phyloP scores from a whole-genome alignment of 92 coral and sea anemone genomes.

The Pocillopora grandis region DNA sequence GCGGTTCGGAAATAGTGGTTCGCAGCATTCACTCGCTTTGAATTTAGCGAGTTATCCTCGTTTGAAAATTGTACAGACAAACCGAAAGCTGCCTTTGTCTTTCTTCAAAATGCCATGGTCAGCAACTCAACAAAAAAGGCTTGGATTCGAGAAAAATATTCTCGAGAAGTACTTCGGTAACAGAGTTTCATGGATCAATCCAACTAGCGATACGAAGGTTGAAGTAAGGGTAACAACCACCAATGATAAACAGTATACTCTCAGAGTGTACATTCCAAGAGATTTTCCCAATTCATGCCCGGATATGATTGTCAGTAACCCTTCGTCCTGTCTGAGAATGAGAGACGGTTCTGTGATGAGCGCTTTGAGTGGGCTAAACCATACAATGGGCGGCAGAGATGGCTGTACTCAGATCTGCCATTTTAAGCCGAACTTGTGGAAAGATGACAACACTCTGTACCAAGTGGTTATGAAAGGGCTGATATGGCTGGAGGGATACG shows the following conservation, averaged over 20 bases:
- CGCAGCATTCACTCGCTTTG: neutral
- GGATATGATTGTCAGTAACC: slow-evolving; percentile 60
- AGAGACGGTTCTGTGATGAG: slow-evolving; percentile 33
- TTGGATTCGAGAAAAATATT: slow-evolving; percentile 52
- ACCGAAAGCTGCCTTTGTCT: neutral
- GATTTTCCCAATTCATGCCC: slow-evolving; percentile 89
- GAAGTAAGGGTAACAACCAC: slow-evolving; percentile 62
- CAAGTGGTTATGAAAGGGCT: slow-evolving; percentile 84
- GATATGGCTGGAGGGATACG: slow-evolving; percentile 88
- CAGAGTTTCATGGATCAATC: slow-evolving; percentile 66
- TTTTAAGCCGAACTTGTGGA: slow-evolving; percentile 66
- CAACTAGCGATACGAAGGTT: slow-evolving; percentile 49
- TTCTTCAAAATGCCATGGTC: slow-evolving; percentile 71
- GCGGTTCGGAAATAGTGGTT: neutral
- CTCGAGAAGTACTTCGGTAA: slow-evolving; percentile 51
- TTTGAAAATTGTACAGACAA: neutral
- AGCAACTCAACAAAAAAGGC: slow-evolving; percentile 53
- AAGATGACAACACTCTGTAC: slow-evolving; percentile 60
- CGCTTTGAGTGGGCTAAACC: slow-evolving; percentile 20
- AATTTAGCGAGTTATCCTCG: neutral
- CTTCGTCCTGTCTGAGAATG: slow-evolving; percentile 39
- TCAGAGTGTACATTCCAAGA: slow-evolving; percentile 64
- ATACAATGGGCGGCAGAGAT: slow-evolving; percentile 53
- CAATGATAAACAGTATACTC: slow-evolving; percentile 52
- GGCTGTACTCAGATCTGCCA: slow-evolving; percentile 73